phyloP scores from a whole-genome alignment of 1,140 invertebrate genomes.

The Pseudachorutes palmiensis region DNA sequence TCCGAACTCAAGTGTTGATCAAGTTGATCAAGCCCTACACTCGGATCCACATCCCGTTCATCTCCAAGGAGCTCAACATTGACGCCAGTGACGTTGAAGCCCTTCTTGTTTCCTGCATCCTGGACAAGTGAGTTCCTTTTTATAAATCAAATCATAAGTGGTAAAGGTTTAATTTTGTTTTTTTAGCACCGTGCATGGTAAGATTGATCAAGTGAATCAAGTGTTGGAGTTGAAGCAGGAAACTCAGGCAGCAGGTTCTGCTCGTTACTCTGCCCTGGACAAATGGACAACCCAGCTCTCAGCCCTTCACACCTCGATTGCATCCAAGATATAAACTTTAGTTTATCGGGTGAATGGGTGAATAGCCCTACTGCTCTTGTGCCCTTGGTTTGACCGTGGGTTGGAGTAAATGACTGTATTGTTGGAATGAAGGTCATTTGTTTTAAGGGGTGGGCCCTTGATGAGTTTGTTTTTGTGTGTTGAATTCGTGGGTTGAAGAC shows the following conservation, averaged over 20 bases:
- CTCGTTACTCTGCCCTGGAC: slow-evolving; percentile 84
- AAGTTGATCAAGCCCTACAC: slow-evolving; percentile 98
- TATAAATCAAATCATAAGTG: background rate
- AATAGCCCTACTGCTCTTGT: no score
- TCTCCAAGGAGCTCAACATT: slow-evolving; percentile 95
- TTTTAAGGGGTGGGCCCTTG: no score
- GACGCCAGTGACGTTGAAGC: slow-evolving; percentile 93
- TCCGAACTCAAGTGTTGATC: slow-evolving; percentile 94
- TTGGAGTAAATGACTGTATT: no score
- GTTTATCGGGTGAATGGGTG: no score
- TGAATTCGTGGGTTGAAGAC: no score
- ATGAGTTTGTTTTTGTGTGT: no score
- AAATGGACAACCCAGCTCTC: slow-evolving; percentile 91
- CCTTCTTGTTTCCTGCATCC: slow-evolving; percentile 94
- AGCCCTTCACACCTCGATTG: slow-evolving; percentile 77
- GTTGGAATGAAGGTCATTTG: no score
- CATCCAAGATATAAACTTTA: slow-evolving; percentile 45
- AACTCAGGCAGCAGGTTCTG: slow-evolving; percentile 58
- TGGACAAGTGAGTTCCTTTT: slow-evolving; percentile 68
- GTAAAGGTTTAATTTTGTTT: slow-evolving; percentile 24
- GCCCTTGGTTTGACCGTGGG: no score
- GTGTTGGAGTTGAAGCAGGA: slow-evolving; percentile 80
- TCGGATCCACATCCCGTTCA: slow-evolving; percentile 94
- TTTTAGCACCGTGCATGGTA: slow-evolving; percentile 84
- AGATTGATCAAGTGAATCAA: slow-evolving; percentile 95